Conservation (phyloP, 2,113 vertebrate genomes). For the cat (Felis catus) region F.catus_Fca126_mat1.0 CM031415.1:159648001-159648500, state of each 20-base stretch:
- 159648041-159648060: neutral
- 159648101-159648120: neutral
- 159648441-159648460: neutral
- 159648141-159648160: neutral
- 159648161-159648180: neutral
- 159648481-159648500: neutral
- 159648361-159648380: neutral
- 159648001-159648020: neutral
- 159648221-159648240: neutral
- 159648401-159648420: neutral
- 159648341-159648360: neutral
- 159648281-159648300: neutral
- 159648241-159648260: neutral
- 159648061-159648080: neutral
- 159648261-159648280: neutral
- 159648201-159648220: neutral
- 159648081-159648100: neutral
- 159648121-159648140: neutral
- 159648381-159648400: neutral
- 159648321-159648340: neutral
- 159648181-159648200: neutral
- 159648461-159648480: neutral
- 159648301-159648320: neutral
- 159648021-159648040: neutral
- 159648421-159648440: neutral